Base-by-base conservation (phyloP, 2,888 invertebrate species). In the Melieria omissa region DNA sequence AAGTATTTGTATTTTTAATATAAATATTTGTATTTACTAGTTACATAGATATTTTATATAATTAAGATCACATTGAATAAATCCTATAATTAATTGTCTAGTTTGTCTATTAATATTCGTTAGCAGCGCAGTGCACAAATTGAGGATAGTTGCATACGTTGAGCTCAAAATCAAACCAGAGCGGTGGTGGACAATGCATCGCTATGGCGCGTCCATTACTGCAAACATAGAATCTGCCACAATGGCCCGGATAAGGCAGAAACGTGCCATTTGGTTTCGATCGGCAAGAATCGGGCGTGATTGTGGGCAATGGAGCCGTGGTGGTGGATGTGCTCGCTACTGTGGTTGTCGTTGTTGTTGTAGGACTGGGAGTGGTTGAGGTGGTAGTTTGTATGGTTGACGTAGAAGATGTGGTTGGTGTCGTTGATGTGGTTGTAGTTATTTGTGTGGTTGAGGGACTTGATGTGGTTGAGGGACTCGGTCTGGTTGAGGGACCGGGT, bases 151-250 rank as follows among this genome's bases (percentile, higher is more conserved):
- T 73, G 45, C 73, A 73, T 7, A 65, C 65, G 44, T 73, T 62
- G 12, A 66, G 6, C 10, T 16, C 49, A 4, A 63, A 14, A 71
- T 73, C 73, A 49, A 73, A 71, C 67, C 71, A 73, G 60, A 70
- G 52, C n/a, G 66, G 57, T 9, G 41, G n/a, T 14, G 70, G 68
- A 44, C 73, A 73, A 61, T 60, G 61, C 68, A 73, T 70, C 14
- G 45, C 10, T 10, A 64, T 14, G 1, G 68, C 61, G 0, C 12
- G 46, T 9, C 73, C 71, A 42, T 55, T 42, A 9, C 44, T 61
- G 44, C 73, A 73, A 55, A 73, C 70, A 65, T 73, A 73, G 54
- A 67, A 73, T 47, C 49, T 55, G 14, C 57, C 67, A 46, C 73
- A 73, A 42, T 73, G 60, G n/a, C 42, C 16, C 6, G 70, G 67